Percentiles rank a stretch among this genome's conserved stretches.
phyloP scores from a whole-genome alignment of 2,888 invertebrate genomes.

The Harmothoe impar region DNA sequence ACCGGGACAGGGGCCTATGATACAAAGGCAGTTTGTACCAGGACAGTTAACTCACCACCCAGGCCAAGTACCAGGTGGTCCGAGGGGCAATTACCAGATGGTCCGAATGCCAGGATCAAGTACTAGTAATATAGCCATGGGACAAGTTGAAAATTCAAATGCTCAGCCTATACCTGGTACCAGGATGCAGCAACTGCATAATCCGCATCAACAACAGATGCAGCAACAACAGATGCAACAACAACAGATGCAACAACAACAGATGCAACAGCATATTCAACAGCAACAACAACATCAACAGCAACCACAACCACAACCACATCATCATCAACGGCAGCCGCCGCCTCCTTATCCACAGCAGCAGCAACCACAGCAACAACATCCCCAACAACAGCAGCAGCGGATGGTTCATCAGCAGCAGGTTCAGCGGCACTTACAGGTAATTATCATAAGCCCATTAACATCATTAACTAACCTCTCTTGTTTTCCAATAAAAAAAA shows the following conservation, averaged over 20 bases:
- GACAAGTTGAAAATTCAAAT: not conserved
- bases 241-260: not conserved
- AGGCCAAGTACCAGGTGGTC: no score
- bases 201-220: not conserved
- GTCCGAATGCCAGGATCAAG: not conserved
- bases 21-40: not conserved
- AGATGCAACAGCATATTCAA: no score
- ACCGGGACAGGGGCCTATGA: not conserved
- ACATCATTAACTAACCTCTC: no score
- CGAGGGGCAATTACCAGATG: not conserved
- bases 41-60: not conserved
- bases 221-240: constrained; percentile 21
- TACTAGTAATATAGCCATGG: no score
- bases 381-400: not conserved
- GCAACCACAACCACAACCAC: no score
- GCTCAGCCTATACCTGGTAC: not conserved
- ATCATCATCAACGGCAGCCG: no score
- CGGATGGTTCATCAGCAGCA: not conserved
- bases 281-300: no score
- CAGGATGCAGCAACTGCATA: not conserved
- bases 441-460: not conserved
- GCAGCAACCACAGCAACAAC: constrained; percentile 20
- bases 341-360: no score
- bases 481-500: no score
- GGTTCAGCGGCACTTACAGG: not conserved